Evolutionary conservation across 2,113 vertebrate species (phyloP).

Genomic region (Picathartes gymnocephalus): DNA sequence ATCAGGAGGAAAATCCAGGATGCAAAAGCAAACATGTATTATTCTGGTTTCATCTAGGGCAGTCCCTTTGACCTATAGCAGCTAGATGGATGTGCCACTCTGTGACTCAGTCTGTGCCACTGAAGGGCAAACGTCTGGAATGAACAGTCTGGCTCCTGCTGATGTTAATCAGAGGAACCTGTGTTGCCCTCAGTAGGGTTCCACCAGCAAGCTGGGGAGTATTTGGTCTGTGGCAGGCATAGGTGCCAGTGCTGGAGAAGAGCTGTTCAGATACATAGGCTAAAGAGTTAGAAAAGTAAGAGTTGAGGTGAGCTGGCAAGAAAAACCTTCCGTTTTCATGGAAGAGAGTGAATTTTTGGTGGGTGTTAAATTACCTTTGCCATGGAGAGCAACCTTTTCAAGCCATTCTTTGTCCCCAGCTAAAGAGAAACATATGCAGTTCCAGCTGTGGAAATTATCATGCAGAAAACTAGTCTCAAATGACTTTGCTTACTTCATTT

Average conservation of each 20-base stretch:
- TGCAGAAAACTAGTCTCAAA: neutral
- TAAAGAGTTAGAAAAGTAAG: neutral
- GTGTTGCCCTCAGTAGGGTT: neutral
- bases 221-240: neutral
- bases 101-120: neutral
- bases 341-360: neutral
- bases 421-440: neutral
- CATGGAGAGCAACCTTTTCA: neutral
- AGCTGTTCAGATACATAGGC: neutral
- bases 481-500: conserved; percentile 23
- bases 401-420: neutral
- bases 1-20: neutral
- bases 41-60: neutral
- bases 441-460: conserved; percentile 11
- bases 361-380: neutral
- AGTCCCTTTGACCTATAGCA: neutral
- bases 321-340: neutral
- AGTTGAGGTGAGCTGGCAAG: neutral
- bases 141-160: neutral
- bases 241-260: neutral
- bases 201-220: neutral
- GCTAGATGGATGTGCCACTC: neutral
- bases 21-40: neutral
- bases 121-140: neutral
- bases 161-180: neutral